These are phyloP conservation scores for Eubucco bourcierii DNA, from an alignment of 2,113 vertebrate species.

Conservation along the genomic window DNA sequence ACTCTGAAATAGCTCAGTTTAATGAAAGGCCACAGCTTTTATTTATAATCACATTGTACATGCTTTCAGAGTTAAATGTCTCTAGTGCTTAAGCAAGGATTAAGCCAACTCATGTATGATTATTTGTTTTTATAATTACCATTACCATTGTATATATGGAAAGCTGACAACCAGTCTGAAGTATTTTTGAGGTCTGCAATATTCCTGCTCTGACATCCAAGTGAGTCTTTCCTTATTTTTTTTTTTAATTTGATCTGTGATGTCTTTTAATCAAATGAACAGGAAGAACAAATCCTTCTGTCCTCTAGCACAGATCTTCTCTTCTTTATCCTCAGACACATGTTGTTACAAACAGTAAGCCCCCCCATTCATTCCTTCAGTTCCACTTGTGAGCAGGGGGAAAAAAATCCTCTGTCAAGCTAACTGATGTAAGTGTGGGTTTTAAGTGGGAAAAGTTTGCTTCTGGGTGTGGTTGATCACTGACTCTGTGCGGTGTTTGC, in stretches of 20 bases:
- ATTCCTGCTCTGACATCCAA: background rate
- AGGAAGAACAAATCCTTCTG: background rate
- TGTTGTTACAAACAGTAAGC: background rate
- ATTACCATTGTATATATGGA: background rate
- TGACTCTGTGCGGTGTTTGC: background rate
- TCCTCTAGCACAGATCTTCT: background rate
- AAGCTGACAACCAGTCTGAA: background rate
- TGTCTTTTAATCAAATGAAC: background rate
- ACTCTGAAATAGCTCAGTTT: background rate
- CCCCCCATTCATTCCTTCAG: background rate
- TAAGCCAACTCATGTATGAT: background rate
- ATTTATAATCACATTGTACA: background rate
- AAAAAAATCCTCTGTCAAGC: background rate
- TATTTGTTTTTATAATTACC: slow-evolving; percentile 53
- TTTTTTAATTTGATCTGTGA: too few relatives aligned
- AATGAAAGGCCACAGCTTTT: background rate
- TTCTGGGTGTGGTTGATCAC: background rate
- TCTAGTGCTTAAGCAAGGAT: slow-evolving; percentile 3
- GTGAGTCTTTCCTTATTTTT: background rate
- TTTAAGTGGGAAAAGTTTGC: background rate
- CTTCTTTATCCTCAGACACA: background rate
- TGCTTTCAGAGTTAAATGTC: background rate
- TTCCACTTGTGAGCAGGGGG: background rate
- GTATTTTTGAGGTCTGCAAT: background rate
- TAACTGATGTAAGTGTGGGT: background rate